These are phyloP conservation scores for Sycobia sp. DNA, from an alignment of 1,140 invertebrate genomes.

Conservation along the genomic window DNA sequence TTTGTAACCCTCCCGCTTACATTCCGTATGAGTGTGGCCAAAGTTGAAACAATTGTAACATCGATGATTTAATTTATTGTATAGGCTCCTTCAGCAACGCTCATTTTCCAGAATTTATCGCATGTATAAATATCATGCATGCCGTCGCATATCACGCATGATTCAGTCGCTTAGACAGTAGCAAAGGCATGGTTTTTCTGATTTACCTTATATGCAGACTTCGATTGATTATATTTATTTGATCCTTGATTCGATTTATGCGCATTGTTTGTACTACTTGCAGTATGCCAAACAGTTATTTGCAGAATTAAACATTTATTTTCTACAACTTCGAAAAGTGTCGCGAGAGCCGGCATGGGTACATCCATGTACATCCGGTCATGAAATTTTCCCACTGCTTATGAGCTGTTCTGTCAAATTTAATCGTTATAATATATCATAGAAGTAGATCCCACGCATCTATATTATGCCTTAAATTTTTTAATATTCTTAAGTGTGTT, in stretches of 20 bases:
- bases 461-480: not conserved
- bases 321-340: not conserved
- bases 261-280: not conserved
- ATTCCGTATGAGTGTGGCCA: not conserved
- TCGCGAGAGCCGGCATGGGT: too few relatives aligned
- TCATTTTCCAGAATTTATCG: not conserved
- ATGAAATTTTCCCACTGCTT: not conserved
- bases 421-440: too few relatives aligned
- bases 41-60: too few relatives aligned
- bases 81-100: not conserved
- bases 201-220: not conserved
- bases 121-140: not conserved
- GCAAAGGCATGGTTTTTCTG: not conserved
- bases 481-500: not conserved
- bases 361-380: not conserved
- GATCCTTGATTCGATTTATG: not conserved
- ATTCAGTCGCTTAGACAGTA: not conserved
- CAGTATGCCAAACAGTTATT: conserved; percentile 5
- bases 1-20: not conserved
- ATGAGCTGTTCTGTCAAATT: not conserved
- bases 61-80: not conserved
- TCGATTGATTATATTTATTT: not conserved
- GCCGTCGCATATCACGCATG: not conserved
- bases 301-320: conserved; percentile 42
- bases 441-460: not conserved